Conservation (phyloP, 30 jellyfish, hydroid and myxozoan species). For the Aurelia sp. region DNA sequence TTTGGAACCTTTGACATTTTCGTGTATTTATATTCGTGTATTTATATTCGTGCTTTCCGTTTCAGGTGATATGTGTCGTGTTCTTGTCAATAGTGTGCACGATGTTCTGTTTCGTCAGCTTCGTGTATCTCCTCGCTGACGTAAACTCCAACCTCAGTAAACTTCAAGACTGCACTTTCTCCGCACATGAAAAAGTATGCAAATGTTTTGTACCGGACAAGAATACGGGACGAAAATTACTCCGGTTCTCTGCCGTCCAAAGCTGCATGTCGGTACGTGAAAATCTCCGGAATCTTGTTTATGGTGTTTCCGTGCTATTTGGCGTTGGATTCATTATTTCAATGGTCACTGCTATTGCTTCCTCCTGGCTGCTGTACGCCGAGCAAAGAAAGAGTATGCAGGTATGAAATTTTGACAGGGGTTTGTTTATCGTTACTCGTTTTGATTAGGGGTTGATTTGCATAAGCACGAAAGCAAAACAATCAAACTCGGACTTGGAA, state of each 20-base stretch:
- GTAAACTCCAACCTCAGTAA: constrained; percentile 67
- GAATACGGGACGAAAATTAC: constrained; percentile 52
- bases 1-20: too few relatives aligned
- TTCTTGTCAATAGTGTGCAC: constrained; percentile 83
- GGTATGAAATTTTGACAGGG: constrained; percentile 26
- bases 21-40: too few relatives aligned
- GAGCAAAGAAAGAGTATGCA: constrained; percentile 44
- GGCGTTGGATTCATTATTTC: constrained; percentile 92
- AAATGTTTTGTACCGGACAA: constrained; percentile 75
- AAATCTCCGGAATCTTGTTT: constrained; percentile 76
- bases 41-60: background rate
- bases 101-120: constrained; percentile 88
- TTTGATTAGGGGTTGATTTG: too few relatives aligned
- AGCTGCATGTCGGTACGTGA: constrained; percentile 84
- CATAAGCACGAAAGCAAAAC: too few relatives aligned
- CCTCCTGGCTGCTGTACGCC: constrained; percentile 78
- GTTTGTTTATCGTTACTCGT: background rate
- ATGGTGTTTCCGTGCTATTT: constrained; percentile 86
- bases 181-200: constrained; percentile 73
- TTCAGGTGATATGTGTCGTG: constrained; percentile 81
- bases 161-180: constrained; percentile 87
- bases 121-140: constrained; percentile 82
- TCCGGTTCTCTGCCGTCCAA: constrained; percentile 78
- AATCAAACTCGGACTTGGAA: too few relatives aligned
- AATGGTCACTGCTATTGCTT: constrained; percentile 69